Evolutionary conservation across 2,797 vertebrate species (phyloP), one percentile per base, ranked within the genome.

Genomic region (Peromyscus eremicus): DNA sequence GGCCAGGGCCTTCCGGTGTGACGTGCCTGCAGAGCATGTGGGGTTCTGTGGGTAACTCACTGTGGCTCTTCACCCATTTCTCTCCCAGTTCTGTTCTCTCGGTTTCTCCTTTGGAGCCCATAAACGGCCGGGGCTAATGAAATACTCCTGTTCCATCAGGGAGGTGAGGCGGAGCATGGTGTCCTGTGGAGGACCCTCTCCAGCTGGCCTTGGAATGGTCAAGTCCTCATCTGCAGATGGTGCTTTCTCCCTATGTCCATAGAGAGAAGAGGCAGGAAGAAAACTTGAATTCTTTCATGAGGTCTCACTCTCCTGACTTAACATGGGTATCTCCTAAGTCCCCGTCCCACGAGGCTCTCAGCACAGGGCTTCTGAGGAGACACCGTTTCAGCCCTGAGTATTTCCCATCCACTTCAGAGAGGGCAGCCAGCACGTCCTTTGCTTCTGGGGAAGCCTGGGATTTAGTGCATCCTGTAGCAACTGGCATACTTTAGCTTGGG

Each of bases 181-280:
- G 8, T 34, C 21, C 2, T 19, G 7, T 19, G 64, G 12, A 25
- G n/a, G 80, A 57, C 16, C 17, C 12, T 9, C 75, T 80, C 46
- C 27, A 1, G 49, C 37, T 1, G 13, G 49, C 55, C 37, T 9
- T 46, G 34, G 43, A 0, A 23, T 4, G 37, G 23, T 8, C 0
- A 1, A 29, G 10, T 37, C 60, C 57, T 0, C 0, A 13, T 17
- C 37, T 2, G 11, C 10, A 43, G 37, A 40, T 0, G 6, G 16
- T 0, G 0, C 21, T 57, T 4, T 49, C 21, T 66, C 1, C 1
- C 17, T 2, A 29, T 9, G 21, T 8, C 34, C 2, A 1, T 2
- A 5, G 9, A 34, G 0, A 0, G 52, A n/a, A 60, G 37, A 52
- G 29, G 5, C 13, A 34, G 5, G 37, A 60, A 9, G 1, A 0